phyloP scores from a whole-genome alignment of 2,888 invertebrate genomes.

The Scaptomyza parva region DNA sequence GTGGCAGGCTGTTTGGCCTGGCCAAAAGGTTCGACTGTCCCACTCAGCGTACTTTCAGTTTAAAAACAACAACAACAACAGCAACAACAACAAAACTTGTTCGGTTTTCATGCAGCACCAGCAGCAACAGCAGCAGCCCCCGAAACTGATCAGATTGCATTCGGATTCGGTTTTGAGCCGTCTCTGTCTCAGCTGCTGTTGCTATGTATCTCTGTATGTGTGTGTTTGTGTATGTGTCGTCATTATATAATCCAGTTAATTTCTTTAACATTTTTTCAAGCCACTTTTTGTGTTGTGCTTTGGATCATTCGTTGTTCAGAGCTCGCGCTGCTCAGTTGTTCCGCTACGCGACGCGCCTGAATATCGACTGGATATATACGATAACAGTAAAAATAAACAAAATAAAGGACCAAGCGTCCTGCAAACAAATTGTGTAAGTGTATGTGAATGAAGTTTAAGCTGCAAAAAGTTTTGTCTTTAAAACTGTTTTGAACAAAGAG shows the following conservation, averaged over 20 bases:
- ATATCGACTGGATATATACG: slow-evolving; percentile 18
- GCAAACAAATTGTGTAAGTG: slow-evolving; percentile 24
- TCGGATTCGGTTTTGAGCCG: slow-evolving; percentile 49
- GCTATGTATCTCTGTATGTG: slow-evolving; percentile 27
- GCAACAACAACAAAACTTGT: slow-evolving; percentile 64
- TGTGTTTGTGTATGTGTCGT: slow-evolving; percentile 32
- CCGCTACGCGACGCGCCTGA: slow-evolving; percentile 54
- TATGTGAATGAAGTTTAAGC: neutral
- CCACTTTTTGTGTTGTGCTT: slow-evolving; percentile 56
- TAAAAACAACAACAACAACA: slow-evolving; percentile 29
- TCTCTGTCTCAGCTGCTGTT: slow-evolving; percentile 26
- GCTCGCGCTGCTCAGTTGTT: slow-evolving; percentile 66
- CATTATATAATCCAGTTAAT: slow-evolving; percentile 80
- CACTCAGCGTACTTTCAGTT: slow-evolving; percentile 68
- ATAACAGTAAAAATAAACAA: slow-evolving; percentile 4
- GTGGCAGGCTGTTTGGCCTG: slow-evolving; percentile 39
- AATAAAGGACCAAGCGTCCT: slow-evolving; percentile 5
- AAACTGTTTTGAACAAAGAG: neutral
- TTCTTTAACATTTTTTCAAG: slow-evolving; percentile 75
- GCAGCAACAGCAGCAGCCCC: slow-evolving; percentile 39
- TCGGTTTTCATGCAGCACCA: slow-evolving; percentile 59
- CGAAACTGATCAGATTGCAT: slow-evolving; percentile 75
- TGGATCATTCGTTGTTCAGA: slow-evolving; percentile 71
- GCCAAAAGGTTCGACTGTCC: slow-evolving; percentile 66
- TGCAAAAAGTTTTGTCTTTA: neutral